Base-by-base conservation (phyloP, 2,888 invertebrate species). In the Proisotoma minuta region DNA sequence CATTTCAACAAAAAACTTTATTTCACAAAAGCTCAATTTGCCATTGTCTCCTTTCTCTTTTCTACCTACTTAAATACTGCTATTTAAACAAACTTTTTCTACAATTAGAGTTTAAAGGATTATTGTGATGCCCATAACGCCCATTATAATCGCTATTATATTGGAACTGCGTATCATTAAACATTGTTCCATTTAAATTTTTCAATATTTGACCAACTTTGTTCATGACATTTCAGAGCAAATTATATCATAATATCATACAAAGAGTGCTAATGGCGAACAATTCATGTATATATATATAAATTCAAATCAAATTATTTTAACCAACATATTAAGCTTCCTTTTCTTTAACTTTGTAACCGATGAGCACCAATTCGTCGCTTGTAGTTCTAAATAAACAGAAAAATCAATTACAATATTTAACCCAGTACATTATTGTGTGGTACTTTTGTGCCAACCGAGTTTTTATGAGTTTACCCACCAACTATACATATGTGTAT, bases 371-470 rank as follows among this genome's bases (percentile, higher is more conserved):
- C 5, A 43, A 43, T 15, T 43, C 43, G 43, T 43, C 20, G 43
- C 27, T 51, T 10, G 8, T 26, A 24, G 27, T 51, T 24, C 24
- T n/a, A 27, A 51, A 51, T 51, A 51, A 51, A 51, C 51, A 51
- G 51, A 51, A 51, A 26, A 51, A 51, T 51, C 51, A 51, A 51
- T 51, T 51, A 43, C 43, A 43, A 43, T 43, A 43, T 43, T 49
- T 24, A 49, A 23, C 22, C 49, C 49, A 49, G 20, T 20, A 43
- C 18, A 43, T 43, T 43, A 43, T n/a, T 43, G 18, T 43, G 43
- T 43, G 43, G 18, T 43, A 15, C 5, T n/a, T 4, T 20, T 43
- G 18, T 15, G 15, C 34, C 34, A 43, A 12, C 5, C n/a, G n/a
- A 49, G 3, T 49, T 49, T 18, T 49, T 49, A 49, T 49, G 23